Percentiles rank a stretch among this genome's conserved stretches.
Conservation (phyloP, 1,140 invertebrate genomes). For the Melipona quadrifasciata region DNA sequence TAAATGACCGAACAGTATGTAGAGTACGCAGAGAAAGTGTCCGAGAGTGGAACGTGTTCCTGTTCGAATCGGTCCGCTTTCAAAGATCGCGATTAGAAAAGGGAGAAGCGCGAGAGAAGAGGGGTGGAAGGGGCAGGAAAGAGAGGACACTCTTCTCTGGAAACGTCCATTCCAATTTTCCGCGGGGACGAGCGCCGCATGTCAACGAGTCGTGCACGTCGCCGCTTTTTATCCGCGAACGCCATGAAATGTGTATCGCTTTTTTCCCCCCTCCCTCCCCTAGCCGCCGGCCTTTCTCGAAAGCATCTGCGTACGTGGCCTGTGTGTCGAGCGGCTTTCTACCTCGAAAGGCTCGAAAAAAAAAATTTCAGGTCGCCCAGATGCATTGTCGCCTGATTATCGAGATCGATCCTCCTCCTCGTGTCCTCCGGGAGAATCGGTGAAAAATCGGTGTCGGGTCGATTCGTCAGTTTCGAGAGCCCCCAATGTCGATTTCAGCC, state of each 20-base stretch:
- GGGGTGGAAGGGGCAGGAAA: background rate
- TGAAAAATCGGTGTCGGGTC: no score
- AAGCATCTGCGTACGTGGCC: conserved; percentile 55
- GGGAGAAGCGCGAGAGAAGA: background rate
- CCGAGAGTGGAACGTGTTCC: background rate
- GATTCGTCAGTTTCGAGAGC: no score
- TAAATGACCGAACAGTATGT: background rate
- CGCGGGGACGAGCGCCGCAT: conserved; percentile 28
- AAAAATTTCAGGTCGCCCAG: conserved; percentile 41
- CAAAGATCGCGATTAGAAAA: conserved; percentile 37
- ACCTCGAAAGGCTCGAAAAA: conserved; percentile 18
- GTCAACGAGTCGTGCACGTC: conserved; percentile 32
- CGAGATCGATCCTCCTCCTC: background rate
- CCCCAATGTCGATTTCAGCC: no score
- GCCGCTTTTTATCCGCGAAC: conserved; percentile 14
- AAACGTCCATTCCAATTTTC: conserved; percentile 52
- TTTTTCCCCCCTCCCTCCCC: background rate
- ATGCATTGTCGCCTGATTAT: background rate
- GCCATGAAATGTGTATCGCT: conserved; percentile 30
- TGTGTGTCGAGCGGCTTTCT: conserved; percentile 39
- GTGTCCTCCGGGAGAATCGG: background rate
- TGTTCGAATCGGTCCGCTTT: conserved; percentile 31
- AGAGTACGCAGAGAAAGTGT: conserved; percentile 23
- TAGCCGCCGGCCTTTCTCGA: conserved; percentile 36
- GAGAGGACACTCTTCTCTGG: background rate